A percentile compares a stretch with the other conserved stretches of the same genome.
Conservation (phyloP, 2,113 vertebrate species). For the Onychostoma macrolepis region DNA sequence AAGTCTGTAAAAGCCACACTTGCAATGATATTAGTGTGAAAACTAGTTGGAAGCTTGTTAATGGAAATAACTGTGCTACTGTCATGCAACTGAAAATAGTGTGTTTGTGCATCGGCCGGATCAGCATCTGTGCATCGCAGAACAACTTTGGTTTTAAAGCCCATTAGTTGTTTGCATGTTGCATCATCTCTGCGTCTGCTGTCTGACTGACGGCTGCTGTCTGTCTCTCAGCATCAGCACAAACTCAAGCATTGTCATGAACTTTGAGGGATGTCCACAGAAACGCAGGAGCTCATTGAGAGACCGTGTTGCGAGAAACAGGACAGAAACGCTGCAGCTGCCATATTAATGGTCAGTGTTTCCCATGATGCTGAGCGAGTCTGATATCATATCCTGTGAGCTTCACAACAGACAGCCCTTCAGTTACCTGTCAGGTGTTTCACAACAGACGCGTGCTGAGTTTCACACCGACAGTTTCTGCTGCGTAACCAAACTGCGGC, state of each 20-base stretch:
- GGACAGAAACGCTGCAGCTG: constrained; percentile 78
- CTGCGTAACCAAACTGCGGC: background rate
- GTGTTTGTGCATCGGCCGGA: background rate
- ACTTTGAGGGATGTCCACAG: background rate
- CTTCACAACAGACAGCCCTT: background rate
- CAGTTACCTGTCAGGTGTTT: background rate
- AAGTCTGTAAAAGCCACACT: background rate
- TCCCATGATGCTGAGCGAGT: constrained; percentile 82
- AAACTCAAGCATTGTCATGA: background rate
- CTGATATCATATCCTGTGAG: background rate
- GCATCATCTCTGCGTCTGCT: background rate
- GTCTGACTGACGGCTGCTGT: background rate
- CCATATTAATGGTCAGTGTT: constrained; percentile 85
- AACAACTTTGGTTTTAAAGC: background rate
- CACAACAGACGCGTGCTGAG: background rate
- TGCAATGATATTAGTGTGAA: background rate
- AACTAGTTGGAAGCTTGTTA: background rate
- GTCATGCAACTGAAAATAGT: background rate
- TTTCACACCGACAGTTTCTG: background rate
- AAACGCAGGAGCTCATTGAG: constrained; percentile 65
- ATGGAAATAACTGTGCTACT: background rate
- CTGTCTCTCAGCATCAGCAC: background rate
- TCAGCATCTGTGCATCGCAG: background rate
- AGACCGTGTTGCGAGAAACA: constrained; percentile 89
- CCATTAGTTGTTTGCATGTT: background rate